phyloP scores from a whole-genome alignment of 1,140 invertebrate genomes.

The Protaetia brevitarsis region DNA sequence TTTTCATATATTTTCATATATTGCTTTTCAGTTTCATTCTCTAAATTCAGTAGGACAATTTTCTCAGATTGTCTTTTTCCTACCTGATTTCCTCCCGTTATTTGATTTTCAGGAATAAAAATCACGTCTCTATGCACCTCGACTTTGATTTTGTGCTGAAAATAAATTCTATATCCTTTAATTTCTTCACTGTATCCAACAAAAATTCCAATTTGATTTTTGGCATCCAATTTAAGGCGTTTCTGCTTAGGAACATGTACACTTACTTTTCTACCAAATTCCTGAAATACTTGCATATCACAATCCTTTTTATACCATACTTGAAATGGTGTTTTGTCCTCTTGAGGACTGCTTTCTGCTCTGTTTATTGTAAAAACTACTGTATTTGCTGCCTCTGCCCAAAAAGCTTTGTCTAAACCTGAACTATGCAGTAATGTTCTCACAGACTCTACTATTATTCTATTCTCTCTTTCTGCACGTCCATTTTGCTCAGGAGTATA shows the following conservation, averaged over 20 bases:
- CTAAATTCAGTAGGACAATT: not conserved
- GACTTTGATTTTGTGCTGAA: not conserved
- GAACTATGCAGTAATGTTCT: slow-evolving; percentile 28
- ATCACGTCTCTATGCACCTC: slow-evolving; percentile 1
- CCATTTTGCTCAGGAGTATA: slow-evolving; percentile 48
- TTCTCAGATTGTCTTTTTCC: not conserved
- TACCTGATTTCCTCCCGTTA: too few relatives aligned
- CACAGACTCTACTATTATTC: slow-evolving; percentile 43
- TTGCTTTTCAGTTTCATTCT: too few relatives aligned
- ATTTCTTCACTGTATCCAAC: slow-evolving; percentile 25
- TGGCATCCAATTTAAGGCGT: slow-evolving; percentile 27
- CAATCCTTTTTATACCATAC: not conserved
- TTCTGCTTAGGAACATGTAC: slow-evolving; percentile 29
- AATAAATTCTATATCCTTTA: slow-evolving; percentile 22
- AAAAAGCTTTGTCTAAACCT: not conserved
- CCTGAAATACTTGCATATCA: not conserved
- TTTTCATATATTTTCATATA: too few relatives aligned
- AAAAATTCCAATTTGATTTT: slow-evolving; percentile 25
- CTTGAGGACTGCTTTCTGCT: not conserved
- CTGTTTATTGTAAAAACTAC: not conserved
- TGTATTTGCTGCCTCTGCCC: slow-evolving; percentile 29
- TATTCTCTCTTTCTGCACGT: slow-evolving; percentile 44
- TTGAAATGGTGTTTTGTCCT: not conserved
- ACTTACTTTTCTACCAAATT: slow-evolving; percentile 34
- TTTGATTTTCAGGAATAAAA: too few relatives aligned